Base-by-base conservation (phyloP, 2,888 invertebrate genomes). In the Volucella bombylans region DNA sequence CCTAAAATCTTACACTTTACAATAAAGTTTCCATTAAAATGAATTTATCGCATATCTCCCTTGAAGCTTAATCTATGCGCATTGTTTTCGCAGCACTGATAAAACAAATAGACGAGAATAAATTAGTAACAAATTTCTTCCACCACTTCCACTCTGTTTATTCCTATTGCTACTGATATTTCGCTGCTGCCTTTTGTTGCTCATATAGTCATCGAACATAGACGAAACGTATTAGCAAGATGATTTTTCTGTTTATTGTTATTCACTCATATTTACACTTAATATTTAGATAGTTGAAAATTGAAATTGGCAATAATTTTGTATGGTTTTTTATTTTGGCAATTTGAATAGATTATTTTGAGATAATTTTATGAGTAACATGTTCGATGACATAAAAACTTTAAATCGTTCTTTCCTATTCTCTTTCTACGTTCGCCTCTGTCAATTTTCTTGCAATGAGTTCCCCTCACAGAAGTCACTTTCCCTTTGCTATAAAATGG, bases 371-470 rank as follows among this genome's bases (percentile, higher is more conserved):
- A 62, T 69, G 69, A 82, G 47, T 69, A 80, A 83, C 69, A 74
- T 83, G 2, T 67, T 79, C 62, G 73, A 79, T 82, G 73, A 83
- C 78, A 80, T 72, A 78, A 78, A 78, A 59, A 82, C 15, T 65
- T 23, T 73, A 73, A 76, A 71, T 74, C 74, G 14, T 68, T 49
- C 18, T 67, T 82, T 43, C 67, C 68, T 18, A 61, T 65, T 69
- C 61, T 72, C 50, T 38, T 38, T 41, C 50, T 62, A 52, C 59
- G 10, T 80, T 65, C 68, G 74, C 80, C 54, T 39, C 80, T 83
- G 83, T 83, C 83, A 80, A 54, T 61, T 78, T 72, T 73, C 47
- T 45, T 55, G 15, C 72, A 65, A 69, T 62, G 62, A 71, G 43
- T 54, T 67, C 55, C 31, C 73, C 41, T 82, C 14, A 10, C 4